Evolutionary conservation across 2,113 vertebrate genomes (phyloP).

Genomic region (Eclectus roratus): DNA sequence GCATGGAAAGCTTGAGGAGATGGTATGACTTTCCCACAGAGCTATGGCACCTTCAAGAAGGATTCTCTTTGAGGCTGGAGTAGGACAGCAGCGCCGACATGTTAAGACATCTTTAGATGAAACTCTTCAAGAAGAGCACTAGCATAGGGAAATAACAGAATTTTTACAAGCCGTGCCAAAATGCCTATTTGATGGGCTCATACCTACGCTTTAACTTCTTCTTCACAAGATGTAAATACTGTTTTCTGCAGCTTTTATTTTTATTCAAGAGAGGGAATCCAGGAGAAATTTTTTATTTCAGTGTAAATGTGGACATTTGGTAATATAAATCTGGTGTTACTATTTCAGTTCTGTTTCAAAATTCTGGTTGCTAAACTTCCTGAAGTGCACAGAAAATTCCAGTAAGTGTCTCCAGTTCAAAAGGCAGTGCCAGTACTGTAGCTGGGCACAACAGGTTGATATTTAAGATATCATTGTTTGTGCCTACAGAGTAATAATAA

Average conservation of each 20-base stretch:
- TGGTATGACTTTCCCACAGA: not conserved
- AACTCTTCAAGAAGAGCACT: not conserved
- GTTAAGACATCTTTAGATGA: not conserved
- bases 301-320: conserved; percentile 54
- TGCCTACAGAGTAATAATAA: not conserved
- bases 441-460: not conserved
- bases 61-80: not conserved
- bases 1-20: not conserved
- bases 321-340: conserved; percentile 10
- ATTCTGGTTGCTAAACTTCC: conserved; percentile 46
- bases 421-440: not conserved
- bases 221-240: not conserved
- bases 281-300: conserved; percentile 3
- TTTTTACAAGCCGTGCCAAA: not conserved
- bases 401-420: conserved; percentile 30
- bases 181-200: not conserved
- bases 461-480: not conserved
- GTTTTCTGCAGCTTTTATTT: conserved; percentile 35
- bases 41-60: not conserved
- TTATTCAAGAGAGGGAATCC: conserved; percentile 1
- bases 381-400: conserved; percentile 35
- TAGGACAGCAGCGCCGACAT: not conserved
- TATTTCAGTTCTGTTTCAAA: conserved; percentile 54
- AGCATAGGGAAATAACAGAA: not conserved
- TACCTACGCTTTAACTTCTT: not conserved